Base-by-base conservation (phyloP, 2,113 vertebrate genomes). In the Micromys minutus region DNA sequence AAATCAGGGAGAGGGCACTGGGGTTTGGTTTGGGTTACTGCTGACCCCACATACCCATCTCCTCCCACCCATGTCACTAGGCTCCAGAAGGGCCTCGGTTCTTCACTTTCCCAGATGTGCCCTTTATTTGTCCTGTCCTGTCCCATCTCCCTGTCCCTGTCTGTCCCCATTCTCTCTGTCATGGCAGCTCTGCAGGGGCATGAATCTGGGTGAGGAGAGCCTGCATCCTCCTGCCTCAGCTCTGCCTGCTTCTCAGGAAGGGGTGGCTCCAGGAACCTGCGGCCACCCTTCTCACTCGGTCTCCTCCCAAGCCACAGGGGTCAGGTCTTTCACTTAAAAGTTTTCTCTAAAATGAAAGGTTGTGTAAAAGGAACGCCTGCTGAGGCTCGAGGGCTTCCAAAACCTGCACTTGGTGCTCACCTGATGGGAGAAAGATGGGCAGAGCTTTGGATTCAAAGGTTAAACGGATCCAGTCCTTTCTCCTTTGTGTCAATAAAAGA, bases 401-500 rank as follows among this genome's bases (percentile, higher is more conserved):
- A 21, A 36, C n/a, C 50, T 7, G 76, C 31, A 34, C 77, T 36
- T 45, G 89, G 76, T 94, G 71, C 63, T 88, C 13, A 17, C 3
- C 52, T 91, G 79, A 21, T 13, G 19, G 34, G 39, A 29, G 29
- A 31, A 5, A 34, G 39, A 19, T 3, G 31, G 45, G 75, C n/a
- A 39, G 94, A 91, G 31, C 75, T 59, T 80, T 86, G 39, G 61
- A 52, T n/a, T 85, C 89, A 45, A 31, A 91, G 59, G 34, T 87
- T 31, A 34, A 72, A 71, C 61, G 75, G 65, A 88, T 47, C 69
- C 13, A 19, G 45, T 34, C 69, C 39, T 50, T 79, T 55, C 57
- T 94, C 92, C 79, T 93, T 91, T 42, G 92, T 89, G 85, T 50
- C 75, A 88, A 95, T 98, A 97, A 97, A 97, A 95, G 80, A 69